Base-by-base conservation (phyloP, 2,797 vertebrate genomes). In the Mallotus villosus region DNA sequence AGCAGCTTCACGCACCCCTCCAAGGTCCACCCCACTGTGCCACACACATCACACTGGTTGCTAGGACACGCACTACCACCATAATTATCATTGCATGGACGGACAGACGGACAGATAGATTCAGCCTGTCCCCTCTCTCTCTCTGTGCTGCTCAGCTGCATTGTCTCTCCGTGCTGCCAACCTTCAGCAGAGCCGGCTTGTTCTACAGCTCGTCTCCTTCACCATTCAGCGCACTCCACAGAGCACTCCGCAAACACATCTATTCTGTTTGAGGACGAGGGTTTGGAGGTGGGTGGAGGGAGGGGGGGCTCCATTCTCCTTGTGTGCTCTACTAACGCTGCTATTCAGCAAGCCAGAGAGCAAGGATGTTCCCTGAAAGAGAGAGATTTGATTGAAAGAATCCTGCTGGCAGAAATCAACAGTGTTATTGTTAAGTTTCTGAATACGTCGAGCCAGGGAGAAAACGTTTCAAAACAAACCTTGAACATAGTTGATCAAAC, bases 281-380 rank as follows among this genome's bases (percentile, higher is more conserved):
- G 67, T 67, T 80, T 24, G 32, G 32, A 76, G 74, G 24, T 21
- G 34, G 70, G 63, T 70, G 68, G 70, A 46, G 67, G 66, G 75
- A 66, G 32, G 63, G 60, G 67, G 80, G 7, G 59, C 71, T 81
- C 63, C 74, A 81, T 79, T 85, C 80, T 84, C 83, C 82, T 85
- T 81, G 78, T 74, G 72, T 71, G 66, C 73, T 81, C 86, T 89
- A 83, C 73, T 81, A 74, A 86, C 78, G 69, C 22, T 32, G 19
- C 83, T 81, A 80, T 87, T 85, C 82, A 87, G 49, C 19, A 71
- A 37, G 17, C 58, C 77, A 61, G 76, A 85, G 74, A 73, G 73
- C 3, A 46, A 17, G 53, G 67, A 71, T 71, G 74, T 78, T 78
- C 65, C 5, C 82, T 75, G 85, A 85, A 86, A 80, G 77, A 21